These are phyloP conservation scores for Diarsia rubi DNA, from an alignment of 2,888 invertebrate species.

Conservation along the genomic window DNA sequence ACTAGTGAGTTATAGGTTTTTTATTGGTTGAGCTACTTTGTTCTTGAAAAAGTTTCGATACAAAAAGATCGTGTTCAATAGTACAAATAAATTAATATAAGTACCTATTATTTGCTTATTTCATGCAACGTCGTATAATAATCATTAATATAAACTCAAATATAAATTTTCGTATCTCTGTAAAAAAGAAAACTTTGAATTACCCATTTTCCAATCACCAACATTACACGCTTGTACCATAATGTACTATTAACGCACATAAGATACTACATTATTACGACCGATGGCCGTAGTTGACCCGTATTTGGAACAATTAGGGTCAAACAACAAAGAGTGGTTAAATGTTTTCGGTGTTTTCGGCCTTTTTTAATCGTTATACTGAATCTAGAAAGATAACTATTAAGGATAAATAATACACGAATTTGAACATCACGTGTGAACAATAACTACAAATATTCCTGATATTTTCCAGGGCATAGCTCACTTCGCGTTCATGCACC, in stretches of 20 bases:
- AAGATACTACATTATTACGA: not conserved
- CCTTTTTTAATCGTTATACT: not conserved
- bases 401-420: not conserved
- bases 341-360: not conserved
- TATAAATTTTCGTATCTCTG: too few species aligned
- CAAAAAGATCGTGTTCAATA: too few species aligned
- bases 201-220: too few species aligned
- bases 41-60: too few species aligned
- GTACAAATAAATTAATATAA: too few species aligned
- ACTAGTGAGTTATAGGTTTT: too few species aligned
- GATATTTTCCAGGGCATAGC: conserved; percentile 88
- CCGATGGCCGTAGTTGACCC: not conserved
- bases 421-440: not conserved
- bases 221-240: too few species aligned
- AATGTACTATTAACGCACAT: not conserved
- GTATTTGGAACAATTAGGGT: not conserved
- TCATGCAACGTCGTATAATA: too few species aligned
- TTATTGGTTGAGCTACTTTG: too few species aligned
- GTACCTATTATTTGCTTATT: too few species aligned
- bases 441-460: not conserved
- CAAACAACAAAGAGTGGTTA: not conserved
- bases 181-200: too few species aligned
- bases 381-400: not conserved
- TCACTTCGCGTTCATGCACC: conserved; percentile 95
- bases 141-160: too few species aligned